Evolutionary conservation across 2,113 vertebrate species (phyloP), one percentile per base, ranked within the genome.

Genomic region (Lepus timidus): DNA sequence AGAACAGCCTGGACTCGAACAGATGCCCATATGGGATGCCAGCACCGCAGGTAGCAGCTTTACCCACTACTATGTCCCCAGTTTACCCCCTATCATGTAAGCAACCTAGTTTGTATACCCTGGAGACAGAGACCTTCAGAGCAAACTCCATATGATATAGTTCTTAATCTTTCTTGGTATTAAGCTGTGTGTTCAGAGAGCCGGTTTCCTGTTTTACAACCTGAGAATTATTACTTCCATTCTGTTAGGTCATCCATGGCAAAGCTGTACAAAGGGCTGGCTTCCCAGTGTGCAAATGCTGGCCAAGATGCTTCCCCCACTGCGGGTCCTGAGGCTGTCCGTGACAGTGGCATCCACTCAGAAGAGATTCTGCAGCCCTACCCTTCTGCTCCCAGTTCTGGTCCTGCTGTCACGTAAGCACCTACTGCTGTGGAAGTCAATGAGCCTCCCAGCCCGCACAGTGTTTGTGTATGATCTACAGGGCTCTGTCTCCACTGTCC

Each of bases 201-300:
- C 23, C 81, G 70, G 9, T 78, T 76, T 90, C 67, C 62, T 39
- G 78, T 22, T 51, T 25, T 51, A 39, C 12, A 92, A 29, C 17
- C 90, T 83, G 44, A 96, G 55, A 81, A 79, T 90, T 6, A n/a
- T 74, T 51, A 97, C 96, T 97, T 98, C 95, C 82, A 82, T 96
- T 98, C 96, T 97, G 44, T 97, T 98, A 99, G 99, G 98, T 99
- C 99, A 27, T 99, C 98, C 95, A 98, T 99, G 97, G 99, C 99
- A 58, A 99, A 99, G 95, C 98, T 99, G 96, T 98, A 99, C 94
- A 99, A 99, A 98, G 98, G 98, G 71, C 98, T 99, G 82, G 98
- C 98, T 91, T 98, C 98, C 36, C 98, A 99, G 95, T 98, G 98
- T 52, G 98, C 98, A 9, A 97, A 92, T 17, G 71, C 92, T 6